phyloP scores from a whole-genome alignment of 2,888 invertebrate genomes.

The Oligia latruncula region DNA sequence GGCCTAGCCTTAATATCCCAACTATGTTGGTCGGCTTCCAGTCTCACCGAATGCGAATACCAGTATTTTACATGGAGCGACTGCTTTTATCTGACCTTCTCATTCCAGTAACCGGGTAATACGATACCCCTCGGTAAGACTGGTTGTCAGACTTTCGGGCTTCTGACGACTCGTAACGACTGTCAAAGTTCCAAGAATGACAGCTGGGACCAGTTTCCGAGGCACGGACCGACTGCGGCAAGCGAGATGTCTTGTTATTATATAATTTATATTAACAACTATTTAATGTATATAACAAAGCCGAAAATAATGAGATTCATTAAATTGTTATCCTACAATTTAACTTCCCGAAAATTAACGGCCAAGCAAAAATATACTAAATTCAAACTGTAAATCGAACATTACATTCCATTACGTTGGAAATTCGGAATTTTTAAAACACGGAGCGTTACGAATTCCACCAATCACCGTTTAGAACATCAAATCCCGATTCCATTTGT shows the following conservation, averaged over 20 bases:
- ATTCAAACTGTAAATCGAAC: constrained; percentile 53
- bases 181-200: not conserved
- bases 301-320: not conserved
- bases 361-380: constrained; percentile 24
- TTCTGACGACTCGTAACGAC: not conserved
- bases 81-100: not conserved
- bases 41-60: not conserved
- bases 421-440: constrained; percentile 64
- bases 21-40: not conserved
- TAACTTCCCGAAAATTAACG: constrained; percentile 19
- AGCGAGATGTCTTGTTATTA: too few relatives aligned
- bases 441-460: constrained; percentile 62
- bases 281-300: not conserved
- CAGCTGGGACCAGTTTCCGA: too few relatives aligned
- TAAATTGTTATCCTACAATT: not conserved
- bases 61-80: not conserved
- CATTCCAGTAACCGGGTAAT: not conserved
- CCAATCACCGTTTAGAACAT: constrained; percentile 69
- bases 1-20: not conserved
- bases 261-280: not conserved
- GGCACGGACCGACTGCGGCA: too few relatives aligned
- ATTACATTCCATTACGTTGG: constrained; percentile 52
- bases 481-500: constrained; percentile 68
- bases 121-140: not conserved
- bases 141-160: not conserved